phyloP scores from a whole-genome alignment of 2,113 vertebrate genomes.

The Tiliqua scincoides region DNA sequence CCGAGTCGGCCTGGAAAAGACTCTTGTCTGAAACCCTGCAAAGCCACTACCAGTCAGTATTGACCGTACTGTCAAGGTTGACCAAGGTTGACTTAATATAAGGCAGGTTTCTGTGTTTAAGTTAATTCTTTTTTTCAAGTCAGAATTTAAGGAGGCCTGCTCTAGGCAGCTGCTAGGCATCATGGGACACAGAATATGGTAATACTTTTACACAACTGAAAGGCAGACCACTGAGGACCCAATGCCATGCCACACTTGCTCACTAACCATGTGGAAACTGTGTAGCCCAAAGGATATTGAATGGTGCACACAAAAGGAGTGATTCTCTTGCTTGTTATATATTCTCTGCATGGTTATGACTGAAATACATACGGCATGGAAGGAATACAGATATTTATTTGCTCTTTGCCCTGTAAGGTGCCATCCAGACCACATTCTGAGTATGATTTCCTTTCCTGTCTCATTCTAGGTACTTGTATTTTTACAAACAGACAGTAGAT shows the following conservation, averaged over 20 bases:
- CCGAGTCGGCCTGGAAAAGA: too few relatives aligned
- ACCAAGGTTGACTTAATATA: too few relatives aligned
- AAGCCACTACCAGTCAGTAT: too few relatives aligned
- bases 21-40: too few relatives aligned
- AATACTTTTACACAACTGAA: background rate
- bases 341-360: background rate
- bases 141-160: background rate
- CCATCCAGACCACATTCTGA: conserved; percentile 33
- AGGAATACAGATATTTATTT: conserved; percentile 3
- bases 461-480: conserved; percentile 82
- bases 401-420: background rate
- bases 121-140: background rate
- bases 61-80: too few relatives aligned
- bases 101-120: background rate
- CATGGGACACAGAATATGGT: background rate
- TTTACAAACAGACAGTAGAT: conserved; percentile 84
- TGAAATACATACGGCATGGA: too few relatives aligned
- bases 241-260: background rate
- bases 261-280: background rate
- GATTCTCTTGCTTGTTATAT: background rate
- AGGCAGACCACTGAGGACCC: background rate
- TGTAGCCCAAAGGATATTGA: background rate
- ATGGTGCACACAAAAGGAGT: background rate
- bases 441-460: conserved; percentile 44
- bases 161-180: background rate